These are phyloP conservation scores for Drosophila busckii DNA, from an alignment of 1,140 invertebrate genomes.

Conservation along the genomic window DNA sequence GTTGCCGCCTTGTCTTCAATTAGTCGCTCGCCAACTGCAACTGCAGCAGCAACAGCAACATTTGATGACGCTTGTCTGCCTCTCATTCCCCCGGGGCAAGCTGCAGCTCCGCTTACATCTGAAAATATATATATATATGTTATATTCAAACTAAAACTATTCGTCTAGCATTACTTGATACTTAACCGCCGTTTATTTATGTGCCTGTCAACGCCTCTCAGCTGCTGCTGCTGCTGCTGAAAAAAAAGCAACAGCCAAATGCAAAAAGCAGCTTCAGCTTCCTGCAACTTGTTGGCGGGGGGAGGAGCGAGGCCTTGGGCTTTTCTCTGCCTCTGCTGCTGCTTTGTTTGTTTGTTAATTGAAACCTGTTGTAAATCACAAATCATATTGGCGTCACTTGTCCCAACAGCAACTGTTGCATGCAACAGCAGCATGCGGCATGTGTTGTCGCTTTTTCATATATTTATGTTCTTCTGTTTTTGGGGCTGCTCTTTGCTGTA, in stretches of 20 bases:
- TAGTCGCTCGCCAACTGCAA: constrained; percentile 38
- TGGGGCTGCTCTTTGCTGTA: too few species aligned
- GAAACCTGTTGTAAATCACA: constrained; percentile 61
- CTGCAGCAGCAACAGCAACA: constrained; percentile 12
- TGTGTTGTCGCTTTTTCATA: too few species aligned
- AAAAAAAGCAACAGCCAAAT: constrained; percentile 11
- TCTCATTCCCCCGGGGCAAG: constrained; percentile 20
- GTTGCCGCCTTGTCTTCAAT: constrained; percentile 21
- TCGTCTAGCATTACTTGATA: constrained; percentile 52
- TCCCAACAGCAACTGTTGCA: constrained; percentile 13
- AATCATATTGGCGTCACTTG: constrained; percentile 48
- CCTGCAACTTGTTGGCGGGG: background rate
- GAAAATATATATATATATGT: too few species aligned
- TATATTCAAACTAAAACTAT: too few species aligned
- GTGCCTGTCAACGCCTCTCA: constrained; percentile 49
- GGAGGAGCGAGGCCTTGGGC: background rate
- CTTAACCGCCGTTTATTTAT: constrained; percentile 48
- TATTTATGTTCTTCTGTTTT: constrained; percentile 18
- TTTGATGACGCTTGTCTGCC: constrained; percentile 45
- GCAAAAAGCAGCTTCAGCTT: too few species aligned
- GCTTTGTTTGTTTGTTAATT: constrained; percentile 41
- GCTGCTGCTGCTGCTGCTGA: constrained; percentile 36
- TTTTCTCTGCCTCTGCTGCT: constrained; percentile 4
- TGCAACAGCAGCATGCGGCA: too few species aligned
- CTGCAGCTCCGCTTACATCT: constrained; percentile 36